Evolutionary conservation across 2,888 invertebrate genomes (phyloP), one percentile per base, ranked within the genome.

Genomic region (Cephonodes hylas): DNA sequence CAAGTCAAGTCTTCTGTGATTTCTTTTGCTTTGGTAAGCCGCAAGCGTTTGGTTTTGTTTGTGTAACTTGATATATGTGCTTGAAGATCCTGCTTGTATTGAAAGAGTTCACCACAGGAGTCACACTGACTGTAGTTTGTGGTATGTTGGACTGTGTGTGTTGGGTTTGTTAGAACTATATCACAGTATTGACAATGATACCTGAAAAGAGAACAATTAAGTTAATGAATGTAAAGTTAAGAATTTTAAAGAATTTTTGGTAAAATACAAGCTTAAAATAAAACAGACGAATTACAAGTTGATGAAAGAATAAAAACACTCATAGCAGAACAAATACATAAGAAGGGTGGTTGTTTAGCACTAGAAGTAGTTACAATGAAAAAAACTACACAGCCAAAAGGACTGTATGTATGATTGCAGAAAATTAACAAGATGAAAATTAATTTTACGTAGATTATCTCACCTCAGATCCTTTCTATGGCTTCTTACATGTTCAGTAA

Each of bases 151-250:
- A 15, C 34, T 27, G 18, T 18, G 42, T 53, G 38, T 53, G 23
- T 13, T 2, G 7, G 5, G 18, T 25, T 18, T 38, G 44, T 20
- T 7, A 44, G 20, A 2, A 2, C 20, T 10, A 44, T 53, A 20
- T 71, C 68, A 42, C 74, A 74, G 60, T 67, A 71, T 27, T 66
- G 70, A 44, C 74, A 74, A 61, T 48, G 34, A n/a, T 60, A 42
- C 62, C 60, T 60, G 23, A 18, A 13, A 27, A 44, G 25, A 25
- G 18, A 15, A n/a, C 5, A 8, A 31, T 15, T 6, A 45, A 10
- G 2, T 27, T 20, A 27, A 6, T 5, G 15, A 15, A 44, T 15
- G 10, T 6, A 44, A 44, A n/a, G n/a, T 7, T 44, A 44, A 44
- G 10, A 13, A 13, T 20, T 34, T 42, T 38, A 31, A 3, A n/a